These are phyloP conservation scores for Alloscopus bannaensis DNA, from an alignment of 2,888 invertebrate species.

Conservation along the genomic window DNA sequence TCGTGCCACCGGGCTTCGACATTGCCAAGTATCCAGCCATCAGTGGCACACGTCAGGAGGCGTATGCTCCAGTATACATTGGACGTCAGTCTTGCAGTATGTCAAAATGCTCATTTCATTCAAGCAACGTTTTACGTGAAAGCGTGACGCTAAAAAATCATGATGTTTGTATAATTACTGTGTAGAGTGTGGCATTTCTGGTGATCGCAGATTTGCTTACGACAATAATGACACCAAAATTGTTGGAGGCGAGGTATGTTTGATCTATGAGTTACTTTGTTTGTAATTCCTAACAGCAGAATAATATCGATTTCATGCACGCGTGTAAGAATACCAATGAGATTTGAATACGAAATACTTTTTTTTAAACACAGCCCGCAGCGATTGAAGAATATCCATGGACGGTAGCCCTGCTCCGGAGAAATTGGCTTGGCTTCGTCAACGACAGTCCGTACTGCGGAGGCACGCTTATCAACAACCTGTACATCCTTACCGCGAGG, in stretches of 20 bases:
- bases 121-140: too few species aligned
- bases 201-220: constrained; percentile 36
- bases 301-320: neutral
- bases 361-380: constrained; percentile 49
- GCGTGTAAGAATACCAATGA: neutral
- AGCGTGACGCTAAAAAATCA: neutral
- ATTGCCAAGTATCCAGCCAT: constrained; percentile 49
- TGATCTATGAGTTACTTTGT: neutral
- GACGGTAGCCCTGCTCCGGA: constrained; percentile 63
- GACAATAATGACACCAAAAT: constrained; percentile 59
- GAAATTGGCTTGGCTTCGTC: constrained; percentile 66
- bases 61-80: constrained; percentile 41
- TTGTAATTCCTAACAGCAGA: neutral
- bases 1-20: constrained; percentile 61
- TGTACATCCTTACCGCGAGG: constrained; percentile 64
- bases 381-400: constrained; percentile 70
- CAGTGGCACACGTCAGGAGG: constrained; percentile 32
- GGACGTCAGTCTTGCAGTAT: constrained; percentile 62
- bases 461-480: constrained; percentile 63
- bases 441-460: constrained; percentile 55
- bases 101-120: neutral
- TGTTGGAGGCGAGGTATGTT: constrained; percentile 59
- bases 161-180: too few species aligned
- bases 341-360: neutral
- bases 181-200: constrained; percentile 61